These are phyloP conservation scores for Athalia cordata DNA, from an alignment of 2,888 invertebrate genomes.

Conservation along the genomic window DNA sequence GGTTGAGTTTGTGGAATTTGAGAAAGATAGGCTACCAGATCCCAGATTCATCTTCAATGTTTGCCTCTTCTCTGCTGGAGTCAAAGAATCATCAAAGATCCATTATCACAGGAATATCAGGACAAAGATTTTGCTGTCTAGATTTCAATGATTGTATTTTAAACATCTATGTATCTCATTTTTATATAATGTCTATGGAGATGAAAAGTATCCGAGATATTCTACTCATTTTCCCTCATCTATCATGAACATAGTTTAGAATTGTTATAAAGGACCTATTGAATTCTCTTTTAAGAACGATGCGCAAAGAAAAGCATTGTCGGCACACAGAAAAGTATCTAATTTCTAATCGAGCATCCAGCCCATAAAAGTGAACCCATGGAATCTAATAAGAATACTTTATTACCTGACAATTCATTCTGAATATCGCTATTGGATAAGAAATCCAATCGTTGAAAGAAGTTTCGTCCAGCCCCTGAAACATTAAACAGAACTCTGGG, in stretches of 20 bases:
- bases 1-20: constrained; percentile 73
- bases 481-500: background rate
- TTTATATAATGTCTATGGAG: too few species aligned
- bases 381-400: background rate
- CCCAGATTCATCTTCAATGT: constrained; percentile 77
- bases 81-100: constrained; percentile 32
- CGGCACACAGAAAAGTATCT: too few species aligned
- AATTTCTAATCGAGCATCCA: too few species aligned
- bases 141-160: too few species aligned
- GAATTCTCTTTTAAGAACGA: too few species aligned
- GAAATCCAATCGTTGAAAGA: constrained; percentile 70
- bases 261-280: too few species aligned
- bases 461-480: constrained; percentile 66
- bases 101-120: background rate
- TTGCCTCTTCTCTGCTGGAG: constrained; percentile 76
- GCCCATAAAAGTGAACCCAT: too few species aligned
- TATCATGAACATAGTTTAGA: too few species aligned
- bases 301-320: too few species aligned
- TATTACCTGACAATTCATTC: constrained; percentile 69
- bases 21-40: constrained; percentile 73
- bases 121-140: background rate
- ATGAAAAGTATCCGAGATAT: too few species aligned
- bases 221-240: too few species aligned
- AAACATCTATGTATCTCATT: too few species aligned
- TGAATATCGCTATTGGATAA: constrained; percentile 69